These are phyloP conservation scores for Physeter macrocephalus DNA, from an alignment of 2,113 vertebrate species.

Conservation along the genomic window DNA sequence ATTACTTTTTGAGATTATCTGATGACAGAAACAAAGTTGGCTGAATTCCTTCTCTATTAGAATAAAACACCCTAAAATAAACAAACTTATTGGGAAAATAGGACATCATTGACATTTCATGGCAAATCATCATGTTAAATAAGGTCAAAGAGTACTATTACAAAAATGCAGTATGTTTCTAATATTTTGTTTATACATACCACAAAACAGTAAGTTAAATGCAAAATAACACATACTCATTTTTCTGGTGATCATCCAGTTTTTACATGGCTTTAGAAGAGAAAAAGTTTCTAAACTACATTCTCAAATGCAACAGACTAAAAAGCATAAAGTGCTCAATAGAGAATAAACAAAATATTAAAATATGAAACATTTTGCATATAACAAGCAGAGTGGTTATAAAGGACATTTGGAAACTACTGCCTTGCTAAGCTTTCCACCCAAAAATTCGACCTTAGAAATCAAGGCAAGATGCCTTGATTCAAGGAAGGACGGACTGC, in stretches of 20 bases:
- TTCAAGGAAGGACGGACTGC: not conserved
- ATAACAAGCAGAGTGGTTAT: constrained; percentile 6
- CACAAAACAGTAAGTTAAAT: constrained; percentile 33
- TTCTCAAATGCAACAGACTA: constrained; percentile 27
- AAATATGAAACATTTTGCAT: not conserved
- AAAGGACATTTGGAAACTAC: not conserved
- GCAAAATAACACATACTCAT: not conserved
- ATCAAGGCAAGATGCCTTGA: not conserved
- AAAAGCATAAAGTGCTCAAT: constrained; percentile 56
- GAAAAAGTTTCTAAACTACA: constrained; percentile 34
- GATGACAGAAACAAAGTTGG: not conserved
- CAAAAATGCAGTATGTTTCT: constrained; percentile 30
- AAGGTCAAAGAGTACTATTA: constrained; percentile 25
- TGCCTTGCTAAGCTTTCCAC: not conserved
- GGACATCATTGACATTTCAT: not conserved
- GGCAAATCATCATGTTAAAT: constrained; percentile 11
- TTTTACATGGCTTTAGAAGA: constrained; percentile 46
- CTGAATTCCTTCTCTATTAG: not conserved
- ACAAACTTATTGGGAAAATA: not conserved
- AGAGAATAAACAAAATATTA: not conserved
- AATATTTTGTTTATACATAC: not conserved
- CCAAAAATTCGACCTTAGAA: not conserved
- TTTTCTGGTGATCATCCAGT: not conserved
- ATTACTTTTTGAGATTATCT: constrained; percentile 18
- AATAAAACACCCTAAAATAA: not conserved